Evolutionary conservation across 2,113 vertebrate genomes (phyloP).

Genomic region (Bufo gargarizans): DNA sequence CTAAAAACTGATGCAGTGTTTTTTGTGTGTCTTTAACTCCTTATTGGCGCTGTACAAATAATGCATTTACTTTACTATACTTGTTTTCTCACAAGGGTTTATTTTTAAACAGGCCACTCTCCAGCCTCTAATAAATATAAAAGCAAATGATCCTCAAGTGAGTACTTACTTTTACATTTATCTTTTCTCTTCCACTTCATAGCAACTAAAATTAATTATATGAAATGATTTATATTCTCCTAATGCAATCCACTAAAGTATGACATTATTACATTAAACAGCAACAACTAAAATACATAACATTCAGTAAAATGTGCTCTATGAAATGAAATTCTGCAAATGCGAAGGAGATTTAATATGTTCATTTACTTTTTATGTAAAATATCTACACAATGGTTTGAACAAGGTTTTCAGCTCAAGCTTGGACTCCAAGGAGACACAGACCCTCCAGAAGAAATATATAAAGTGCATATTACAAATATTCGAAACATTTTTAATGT

Average conservation of each 20-base stretch:
- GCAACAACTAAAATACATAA: neutral
- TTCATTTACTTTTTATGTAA: neutral
- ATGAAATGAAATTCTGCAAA: neutral
- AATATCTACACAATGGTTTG: neutral
- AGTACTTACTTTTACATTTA: neutral
- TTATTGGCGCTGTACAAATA: neutral
- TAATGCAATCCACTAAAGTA: neutral
- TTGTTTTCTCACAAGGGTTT: neutral
- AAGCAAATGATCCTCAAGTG: neutral
- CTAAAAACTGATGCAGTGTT: too few species aligned
- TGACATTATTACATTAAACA: neutral
- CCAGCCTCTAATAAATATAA: neutral
- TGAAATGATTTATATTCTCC: neutral
- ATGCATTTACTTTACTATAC: neutral
- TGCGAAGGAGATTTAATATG: neutral
- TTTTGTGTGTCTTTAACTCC: too few species aligned
- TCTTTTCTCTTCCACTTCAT: neutral
- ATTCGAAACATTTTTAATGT: neutral
- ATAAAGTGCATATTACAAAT: neutral
- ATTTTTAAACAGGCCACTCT: constrained; percentile 25
- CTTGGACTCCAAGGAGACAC: neutral
- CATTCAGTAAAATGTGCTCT: neutral
- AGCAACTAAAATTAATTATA: neutral
- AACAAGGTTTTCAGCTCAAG: neutral
- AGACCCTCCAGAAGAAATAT: neutral